A percentile compares a stretch with the other conserved stretches of the same genome.
Conservation (phyloP, 2,113 vertebrate genomes). For the Thymallus thymallus region DNA sequence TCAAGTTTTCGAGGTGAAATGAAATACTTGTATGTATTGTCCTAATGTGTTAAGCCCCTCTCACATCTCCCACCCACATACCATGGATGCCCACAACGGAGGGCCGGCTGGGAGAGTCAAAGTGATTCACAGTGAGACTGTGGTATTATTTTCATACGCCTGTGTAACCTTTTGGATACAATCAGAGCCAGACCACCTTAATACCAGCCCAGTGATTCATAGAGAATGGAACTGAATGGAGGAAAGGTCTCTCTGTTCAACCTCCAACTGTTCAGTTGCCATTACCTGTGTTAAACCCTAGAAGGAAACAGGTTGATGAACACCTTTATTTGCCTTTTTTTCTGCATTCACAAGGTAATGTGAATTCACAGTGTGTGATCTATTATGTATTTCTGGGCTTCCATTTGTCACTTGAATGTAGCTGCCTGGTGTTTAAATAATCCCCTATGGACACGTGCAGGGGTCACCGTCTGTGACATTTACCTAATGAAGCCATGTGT, state of each 20-base stretch:
- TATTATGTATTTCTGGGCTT: background rate
- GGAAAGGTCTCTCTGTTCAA: background rate
- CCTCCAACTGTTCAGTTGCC: background rate
- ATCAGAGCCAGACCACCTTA: conserved; percentile 16
- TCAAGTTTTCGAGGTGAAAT: conserved; percentile 32
- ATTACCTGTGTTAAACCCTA: no score
- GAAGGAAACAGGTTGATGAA: no score
- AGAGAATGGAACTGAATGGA: conserved; percentile 5
- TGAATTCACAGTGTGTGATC: no score
- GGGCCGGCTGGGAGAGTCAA: background rate
- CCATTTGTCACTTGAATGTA: background rate
- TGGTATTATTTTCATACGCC: background rate
- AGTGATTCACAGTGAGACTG: conserved; percentile 20
- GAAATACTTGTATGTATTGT: conserved; percentile 31
- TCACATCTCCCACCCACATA: background rate
- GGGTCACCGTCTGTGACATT: background rate
- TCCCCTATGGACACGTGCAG: background rate
- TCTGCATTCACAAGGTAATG: no score
- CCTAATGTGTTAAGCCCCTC: background rate
- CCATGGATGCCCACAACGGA: background rate
- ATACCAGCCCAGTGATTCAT: conserved; percentile 34
- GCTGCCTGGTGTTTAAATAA: background rate
- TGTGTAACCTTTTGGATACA: conserved; percentile 13
- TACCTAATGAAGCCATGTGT: background rate
- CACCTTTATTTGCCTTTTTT: no score